These are phyloP conservation scores for Sterna hirundo DNA, from an alignment of 2,113 vertebrate species.

Conservation along the genomic window DNA sequence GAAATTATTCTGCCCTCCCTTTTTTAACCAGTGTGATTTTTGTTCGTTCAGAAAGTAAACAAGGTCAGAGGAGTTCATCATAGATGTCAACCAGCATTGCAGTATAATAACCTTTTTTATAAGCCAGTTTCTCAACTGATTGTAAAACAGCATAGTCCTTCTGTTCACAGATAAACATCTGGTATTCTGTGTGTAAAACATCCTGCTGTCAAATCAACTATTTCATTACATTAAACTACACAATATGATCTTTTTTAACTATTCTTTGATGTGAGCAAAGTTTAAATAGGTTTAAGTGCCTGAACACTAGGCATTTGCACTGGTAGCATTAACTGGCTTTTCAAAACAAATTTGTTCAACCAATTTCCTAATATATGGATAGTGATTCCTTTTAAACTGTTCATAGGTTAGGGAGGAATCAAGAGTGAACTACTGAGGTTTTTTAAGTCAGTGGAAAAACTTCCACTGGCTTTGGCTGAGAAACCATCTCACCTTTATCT, in stretches of 20 bases:
- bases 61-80: slow-evolving; percentile 30
- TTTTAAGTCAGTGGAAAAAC: background rate
- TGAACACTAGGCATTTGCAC: background rate
- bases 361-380: background rate
- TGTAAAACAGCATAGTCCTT: background rate
- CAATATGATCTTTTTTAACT: background rate
- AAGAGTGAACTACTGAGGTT: background rate
- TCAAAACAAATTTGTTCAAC: background rate
- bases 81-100: background rate
- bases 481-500: background rate
- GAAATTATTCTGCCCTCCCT: background rate
- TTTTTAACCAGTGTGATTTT: background rate
- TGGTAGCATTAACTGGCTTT: background rate
- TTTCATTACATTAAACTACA: background rate
- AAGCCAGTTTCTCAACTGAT: background rate
- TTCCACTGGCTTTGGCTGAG: background rate
- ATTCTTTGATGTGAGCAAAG: background rate
- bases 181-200: background rate
- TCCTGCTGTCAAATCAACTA: background rate
- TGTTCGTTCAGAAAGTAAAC: slow-evolving; percentile 31
- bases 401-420: background rate
- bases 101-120: background rate
- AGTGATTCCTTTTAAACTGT: background rate
- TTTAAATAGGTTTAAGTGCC: background rate
- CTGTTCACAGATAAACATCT: slow-evolving; percentile 29